These are phyloP conservation scores for Tyto alba DNA, from an alignment of 2,113 vertebrate genomes.

Conservation along the genomic window DNA sequence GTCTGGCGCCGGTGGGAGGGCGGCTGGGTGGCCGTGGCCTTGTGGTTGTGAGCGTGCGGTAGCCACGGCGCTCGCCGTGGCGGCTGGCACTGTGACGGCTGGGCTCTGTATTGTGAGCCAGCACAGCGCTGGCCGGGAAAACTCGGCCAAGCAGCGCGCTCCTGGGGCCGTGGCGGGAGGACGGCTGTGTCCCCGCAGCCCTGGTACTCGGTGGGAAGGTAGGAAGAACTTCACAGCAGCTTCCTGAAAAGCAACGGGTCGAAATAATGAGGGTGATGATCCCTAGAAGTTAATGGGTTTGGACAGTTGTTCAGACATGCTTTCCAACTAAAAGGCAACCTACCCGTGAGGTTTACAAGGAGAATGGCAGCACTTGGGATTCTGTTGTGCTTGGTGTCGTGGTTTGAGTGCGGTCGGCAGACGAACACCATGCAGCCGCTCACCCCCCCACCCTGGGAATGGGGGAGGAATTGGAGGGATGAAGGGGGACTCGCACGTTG, in stretches of 20 bases:
- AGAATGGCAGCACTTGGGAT: neutral
- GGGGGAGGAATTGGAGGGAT: no score
- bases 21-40: no score
- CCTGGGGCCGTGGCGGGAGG: neutral
- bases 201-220: neutral
- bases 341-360: neutral
- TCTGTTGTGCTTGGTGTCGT: neutral
- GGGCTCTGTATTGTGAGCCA: neutral
- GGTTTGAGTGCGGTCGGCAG: no score
- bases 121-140: rapidly evolving
- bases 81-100: neutral
- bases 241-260: neutral
- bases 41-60: neutral
- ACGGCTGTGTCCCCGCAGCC: neutral
- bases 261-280: neutral
- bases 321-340: neutral
- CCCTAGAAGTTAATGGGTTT: neutral
- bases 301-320: neutral
- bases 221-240: neutral
- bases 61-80: neutral
- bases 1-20: no score
- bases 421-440: no score
- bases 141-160: neutral
- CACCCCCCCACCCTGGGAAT: no score
- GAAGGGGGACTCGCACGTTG: no score